These are phyloP conservation scores for Aurelia aurita complex sp. Pacific DNA, from an alignment of 30 jellyfish, hydroid and myxozoan species.

Conservation along the genomic window DNA sequence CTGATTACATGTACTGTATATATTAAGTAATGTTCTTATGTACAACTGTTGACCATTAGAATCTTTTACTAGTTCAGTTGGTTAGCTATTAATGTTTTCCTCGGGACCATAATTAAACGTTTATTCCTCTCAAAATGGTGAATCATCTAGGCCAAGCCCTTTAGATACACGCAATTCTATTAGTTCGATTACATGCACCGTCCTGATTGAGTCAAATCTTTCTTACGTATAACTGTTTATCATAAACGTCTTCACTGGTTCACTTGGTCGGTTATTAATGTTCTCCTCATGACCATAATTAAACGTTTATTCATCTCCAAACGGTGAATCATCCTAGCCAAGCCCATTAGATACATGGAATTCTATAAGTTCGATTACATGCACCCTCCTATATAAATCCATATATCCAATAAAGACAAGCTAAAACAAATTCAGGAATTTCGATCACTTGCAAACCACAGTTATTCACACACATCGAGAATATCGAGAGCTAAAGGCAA, in stretches of 20 bases:
- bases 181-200: slow-evolving; percentile 16
- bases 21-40: too few species aligned
- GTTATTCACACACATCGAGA: slow-evolving; percentile 44
- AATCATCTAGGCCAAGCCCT: slow-evolving; percentile 40
- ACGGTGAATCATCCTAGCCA: slow-evolving; percentile 30
- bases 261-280: too few species aligned
- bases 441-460: slow-evolving; percentile 29
- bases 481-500: slow-evolving; percentile 11
- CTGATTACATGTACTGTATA: neutral
- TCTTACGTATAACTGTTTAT: too few species aligned
- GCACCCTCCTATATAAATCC: slow-evolving; percentile 9
- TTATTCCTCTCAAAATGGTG: neutral
- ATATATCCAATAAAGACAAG: slow-evolving; percentile 28
- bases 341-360: slow-evolving; percentile 33
- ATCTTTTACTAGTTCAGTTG: too few species aligned
- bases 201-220: neutral
- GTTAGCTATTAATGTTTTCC: too few species aligned
- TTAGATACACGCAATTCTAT: slow-evolving; percentile 23
- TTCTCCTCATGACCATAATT: too few species aligned
- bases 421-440: slow-evolving; percentile 27
- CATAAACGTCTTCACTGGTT: too few species aligned
- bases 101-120: too few species aligned
- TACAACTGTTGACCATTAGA: neutral
- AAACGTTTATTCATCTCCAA: neutral
- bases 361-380: slow-evolving; percentile 33